Percentiles rank a stretch among this genome's conserved stretches.
These are phyloP conservation scores for Knipowitschia caucasica DNA, from an alignment of 2,797 vertebrate genomes.

Conservation along the genomic window DNA sequence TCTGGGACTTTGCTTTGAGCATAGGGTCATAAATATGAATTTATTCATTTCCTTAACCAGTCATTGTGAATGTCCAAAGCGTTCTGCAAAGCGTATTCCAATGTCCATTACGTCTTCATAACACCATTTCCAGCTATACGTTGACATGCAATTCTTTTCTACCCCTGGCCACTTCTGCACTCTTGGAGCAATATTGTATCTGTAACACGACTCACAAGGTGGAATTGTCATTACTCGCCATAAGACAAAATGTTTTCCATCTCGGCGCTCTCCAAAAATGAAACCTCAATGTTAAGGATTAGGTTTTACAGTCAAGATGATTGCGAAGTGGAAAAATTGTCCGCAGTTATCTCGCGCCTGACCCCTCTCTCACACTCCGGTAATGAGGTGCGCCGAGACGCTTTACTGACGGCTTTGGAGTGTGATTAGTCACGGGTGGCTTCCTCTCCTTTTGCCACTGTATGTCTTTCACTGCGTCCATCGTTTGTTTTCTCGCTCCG, in stretches of 20 bases:
- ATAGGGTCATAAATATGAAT: constrained; percentile 6
- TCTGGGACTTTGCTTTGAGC: constrained; percentile 1
- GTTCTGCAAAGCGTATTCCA: constrained; percentile 4
- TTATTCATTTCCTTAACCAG: constrained; percentile 8
- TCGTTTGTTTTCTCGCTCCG: constrained; percentile 18
- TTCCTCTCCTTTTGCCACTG: constrained; percentile 28
- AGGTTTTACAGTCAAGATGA: constrained; percentile 47
- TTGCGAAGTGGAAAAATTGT: constrained; percentile 41
- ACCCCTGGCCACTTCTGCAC: neutral
- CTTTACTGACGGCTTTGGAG: constrained; percentile 23
- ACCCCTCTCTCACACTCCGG: constrained; percentile 13
- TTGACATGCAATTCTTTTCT: constrained; percentile 11
- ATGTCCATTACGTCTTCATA: neutral
- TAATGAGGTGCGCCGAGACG: constrained; percentile 8
- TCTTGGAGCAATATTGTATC: constrained; percentile 20
- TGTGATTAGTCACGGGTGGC: constrained; percentile 33
- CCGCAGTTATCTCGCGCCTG: constrained; percentile 37
- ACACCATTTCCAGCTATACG: neutral
- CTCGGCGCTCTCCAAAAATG: constrained; percentile 25
- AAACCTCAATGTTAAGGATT: constrained; percentile 32
- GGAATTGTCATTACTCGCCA: constrained; percentile 36
- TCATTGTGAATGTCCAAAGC: neutral
- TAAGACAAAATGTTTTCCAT: constrained; percentile 35
- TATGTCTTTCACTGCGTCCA: constrained; percentile 38
- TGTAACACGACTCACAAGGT: constrained; percentile 34